Conservation (phyloP, 1,140 invertebrate genomes). For the Neodiprion pinetum region DNA sequence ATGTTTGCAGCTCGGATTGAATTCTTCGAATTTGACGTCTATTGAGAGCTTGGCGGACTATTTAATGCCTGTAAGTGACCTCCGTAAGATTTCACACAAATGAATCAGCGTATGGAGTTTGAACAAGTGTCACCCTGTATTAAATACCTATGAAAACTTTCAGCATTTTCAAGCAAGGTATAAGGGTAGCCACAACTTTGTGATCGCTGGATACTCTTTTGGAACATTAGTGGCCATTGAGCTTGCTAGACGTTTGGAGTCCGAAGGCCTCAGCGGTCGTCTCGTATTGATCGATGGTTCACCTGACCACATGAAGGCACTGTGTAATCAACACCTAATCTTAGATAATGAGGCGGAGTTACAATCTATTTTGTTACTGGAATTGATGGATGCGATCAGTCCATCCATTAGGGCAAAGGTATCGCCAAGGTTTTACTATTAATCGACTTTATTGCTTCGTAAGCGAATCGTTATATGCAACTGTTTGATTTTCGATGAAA, state of each 20-base stretch:
- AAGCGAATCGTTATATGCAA: too few species aligned
- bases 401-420: constrained; percentile 36
- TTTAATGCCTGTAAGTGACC: constrained; percentile 51
- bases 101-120: not conserved
- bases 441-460: too few species aligned
- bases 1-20: constrained; percentile 70
- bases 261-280: constrained; percentile 36
- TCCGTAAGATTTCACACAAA: not conserved
- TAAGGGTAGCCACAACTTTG: constrained; percentile 31
- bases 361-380: constrained; percentile 42
- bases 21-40: constrained; percentile 44
- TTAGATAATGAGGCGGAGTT: constrained; percentile 34
- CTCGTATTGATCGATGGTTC: constrained; percentile 45
- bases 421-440: constrained; percentile 24
- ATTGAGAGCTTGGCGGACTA: constrained; percentile 50
- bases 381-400: constrained; percentile 36
- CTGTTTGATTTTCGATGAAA: not conserved
- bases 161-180: constrained; percentile 46
- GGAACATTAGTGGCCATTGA: constrained; percentile 46
- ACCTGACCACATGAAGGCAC: constrained; percentile 28
- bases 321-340: not conserved
- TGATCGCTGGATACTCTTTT: constrained; percentile 46
- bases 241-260: constrained; percentile 40
- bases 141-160: constrained; percentile 17
- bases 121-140: too few species aligned